Evolutionary conservation across 2,888 invertebrate species (phyloP).

Genomic region (Sminthurinus aureus): DNA sequence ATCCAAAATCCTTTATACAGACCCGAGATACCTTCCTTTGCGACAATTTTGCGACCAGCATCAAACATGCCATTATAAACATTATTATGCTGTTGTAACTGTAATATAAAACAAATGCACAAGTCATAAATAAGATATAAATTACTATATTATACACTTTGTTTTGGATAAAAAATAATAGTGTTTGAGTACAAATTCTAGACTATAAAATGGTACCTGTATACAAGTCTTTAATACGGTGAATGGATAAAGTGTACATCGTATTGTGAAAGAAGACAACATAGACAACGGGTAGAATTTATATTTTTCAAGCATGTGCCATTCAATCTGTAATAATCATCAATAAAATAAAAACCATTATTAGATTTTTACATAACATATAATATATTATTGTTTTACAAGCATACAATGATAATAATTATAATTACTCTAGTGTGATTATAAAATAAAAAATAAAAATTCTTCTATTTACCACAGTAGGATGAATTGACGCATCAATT

Average conservation of each 20-base stretch:
- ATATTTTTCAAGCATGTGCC: conserved; percentile 97
- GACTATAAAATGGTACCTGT: conserved; percentile 67
- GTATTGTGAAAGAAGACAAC: conserved; percentile 82
- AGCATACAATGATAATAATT: no score
- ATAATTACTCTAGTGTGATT: no score
- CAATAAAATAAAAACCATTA: no score
- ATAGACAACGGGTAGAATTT: conserved; percentile 94
- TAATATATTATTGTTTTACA: no score
- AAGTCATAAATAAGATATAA: not conserved
- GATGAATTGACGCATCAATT: no score
- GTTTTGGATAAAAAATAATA: not conserved
- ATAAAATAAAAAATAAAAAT: no score
- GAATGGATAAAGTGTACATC: conserved; percentile 84
- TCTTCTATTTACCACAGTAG: no score
- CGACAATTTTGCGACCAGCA: conserved; percentile 86
- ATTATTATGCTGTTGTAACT: conserved; percentile 61
- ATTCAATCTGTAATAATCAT: no score
- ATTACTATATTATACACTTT: not conserved
- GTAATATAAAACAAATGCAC: conserved; percentile 7
- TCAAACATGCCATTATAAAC: conserved; percentile 74
- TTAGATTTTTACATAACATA: no score
- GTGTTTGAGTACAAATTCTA: no score
- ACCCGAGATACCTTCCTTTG: conserved; percentile 82
- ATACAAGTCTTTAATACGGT: conserved; percentile 94
- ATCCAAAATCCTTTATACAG: conserved; percentile 96